Conservation (phyloP, 1,140 invertebrate species). For the Amyelois transitella region DNA sequence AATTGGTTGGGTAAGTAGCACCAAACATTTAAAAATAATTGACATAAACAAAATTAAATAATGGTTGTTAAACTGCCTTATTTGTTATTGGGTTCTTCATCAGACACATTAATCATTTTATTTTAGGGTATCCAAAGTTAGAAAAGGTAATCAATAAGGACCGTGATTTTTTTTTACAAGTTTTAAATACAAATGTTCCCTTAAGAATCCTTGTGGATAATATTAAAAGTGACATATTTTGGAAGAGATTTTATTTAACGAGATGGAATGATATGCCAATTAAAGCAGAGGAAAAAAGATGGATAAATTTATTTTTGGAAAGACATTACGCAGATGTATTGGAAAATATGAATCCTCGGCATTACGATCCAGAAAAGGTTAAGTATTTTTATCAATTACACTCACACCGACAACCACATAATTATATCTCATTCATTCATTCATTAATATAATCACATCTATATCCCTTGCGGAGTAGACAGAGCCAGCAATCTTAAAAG, state of each 20-base stretch:
- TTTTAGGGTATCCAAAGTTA: constrained; percentile 44
- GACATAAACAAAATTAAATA: no score
- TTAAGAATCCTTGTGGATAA: constrained; percentile 63
- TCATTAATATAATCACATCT: no score
- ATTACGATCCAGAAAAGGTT: constrained; percentile 71
- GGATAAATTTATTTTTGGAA: constrained; percentile 70
- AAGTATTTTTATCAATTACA: no score
- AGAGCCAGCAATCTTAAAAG: no score
- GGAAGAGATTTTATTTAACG: constrained; percentile 62
- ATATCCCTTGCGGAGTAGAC: no score
- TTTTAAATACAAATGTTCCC: constrained; percentile 59
- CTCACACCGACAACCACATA: no score
- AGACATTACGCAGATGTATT: constrained; percentile 62
- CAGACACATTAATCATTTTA: no score
- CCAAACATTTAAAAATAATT: background rate
- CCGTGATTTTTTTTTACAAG: constrained; percentile 60
- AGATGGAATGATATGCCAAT: constrained; percentile 53
- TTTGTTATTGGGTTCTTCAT: no score
- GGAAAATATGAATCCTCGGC: constrained; percentile 67
- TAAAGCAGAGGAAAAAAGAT: constrained; percentile 44
- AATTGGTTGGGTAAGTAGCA: constrained; percentile 58
- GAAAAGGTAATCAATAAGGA: constrained; percentile 59
- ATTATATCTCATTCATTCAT: no score
- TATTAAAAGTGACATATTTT: constrained; percentile 70
- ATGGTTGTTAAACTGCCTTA: no score